Evolutionary conservation across 2,888 invertebrate species (phyloP).

Genomic region (Phalera bucephala): DNA sequence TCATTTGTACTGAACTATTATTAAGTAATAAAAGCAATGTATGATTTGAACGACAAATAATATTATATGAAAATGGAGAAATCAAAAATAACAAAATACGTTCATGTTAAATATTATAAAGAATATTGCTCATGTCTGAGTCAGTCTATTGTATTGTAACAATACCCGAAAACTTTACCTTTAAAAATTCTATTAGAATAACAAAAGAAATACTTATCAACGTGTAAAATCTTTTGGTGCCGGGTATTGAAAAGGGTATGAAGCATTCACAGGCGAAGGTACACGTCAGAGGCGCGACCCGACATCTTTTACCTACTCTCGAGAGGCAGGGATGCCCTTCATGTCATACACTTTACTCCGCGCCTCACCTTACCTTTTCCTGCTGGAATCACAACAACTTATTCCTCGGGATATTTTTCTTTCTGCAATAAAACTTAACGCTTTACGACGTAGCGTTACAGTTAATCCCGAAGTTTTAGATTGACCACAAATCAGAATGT

Average conservation of each 20-base stretch:
- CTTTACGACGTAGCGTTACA: conserved; percentile 38
- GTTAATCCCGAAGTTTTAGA: conserved; percentile 33
- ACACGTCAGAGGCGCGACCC: conserved; percentile 66
- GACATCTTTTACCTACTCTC: conserved; percentile 68
- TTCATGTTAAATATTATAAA: no score
- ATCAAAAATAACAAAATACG: no score
- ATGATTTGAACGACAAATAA: no score
- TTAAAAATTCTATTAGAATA: conserved; percentile 37
- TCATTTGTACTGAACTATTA: no score
- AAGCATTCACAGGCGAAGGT: conserved; percentile 62
- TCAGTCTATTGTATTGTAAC: conserved; percentile 8
- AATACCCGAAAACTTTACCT: conserved; percentile 19
- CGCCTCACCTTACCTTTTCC: conserved; percentile 46
- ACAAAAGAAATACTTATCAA: conserved; percentile 46
- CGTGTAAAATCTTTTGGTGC: conserved; percentile 47
- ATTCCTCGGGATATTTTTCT: conserved; percentile 41
- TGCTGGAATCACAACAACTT: conserved; percentile 43
- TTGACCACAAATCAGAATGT: conserved; percentile 33
- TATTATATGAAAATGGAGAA: no score
- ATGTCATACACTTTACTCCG: conserved; percentile 59
- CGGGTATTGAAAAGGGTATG: conserved; percentile 51
- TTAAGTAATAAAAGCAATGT: neutral
- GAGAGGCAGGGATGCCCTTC: conserved; percentile 57
- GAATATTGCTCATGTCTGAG: neutral
- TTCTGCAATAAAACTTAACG: conserved; percentile 37